Percentiles rank a stretch among this genome's conserved stretches.
These are phyloP conservation scores for Callospermophilus lateralis DNA, from an alignment of 2,113 vertebrate genomes.

Conservation along the genomic window DNA sequence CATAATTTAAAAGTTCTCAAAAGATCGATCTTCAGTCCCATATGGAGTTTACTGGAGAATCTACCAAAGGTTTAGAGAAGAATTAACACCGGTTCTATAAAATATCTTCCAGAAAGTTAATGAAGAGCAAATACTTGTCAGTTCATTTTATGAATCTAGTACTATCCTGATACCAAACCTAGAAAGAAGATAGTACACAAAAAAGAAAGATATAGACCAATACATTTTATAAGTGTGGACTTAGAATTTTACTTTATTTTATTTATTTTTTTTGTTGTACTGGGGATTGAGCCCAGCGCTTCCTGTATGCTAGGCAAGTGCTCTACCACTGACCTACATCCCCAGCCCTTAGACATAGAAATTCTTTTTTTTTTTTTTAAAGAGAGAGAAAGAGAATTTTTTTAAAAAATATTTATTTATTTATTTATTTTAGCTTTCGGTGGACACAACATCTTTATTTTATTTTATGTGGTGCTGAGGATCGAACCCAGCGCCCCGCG, in stretches of 20 bases:
- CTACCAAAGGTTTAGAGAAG: background rate
- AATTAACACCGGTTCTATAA: background rate
- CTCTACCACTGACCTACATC: background rate
- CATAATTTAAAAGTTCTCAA: background rate
- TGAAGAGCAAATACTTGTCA: background rate
- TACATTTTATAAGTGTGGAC: background rate
- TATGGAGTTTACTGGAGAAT: background rate
- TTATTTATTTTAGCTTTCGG: too few relatives aligned
- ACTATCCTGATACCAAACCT: background rate
- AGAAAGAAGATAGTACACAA: background rate
- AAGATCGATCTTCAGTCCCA: background rate
- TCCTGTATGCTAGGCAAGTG: too few relatives aligned
- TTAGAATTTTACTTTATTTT: too few relatives aligned
- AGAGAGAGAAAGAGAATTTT: too few relatives aligned
- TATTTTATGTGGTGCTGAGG: too few relatives aligned
- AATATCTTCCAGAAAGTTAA: constrained; percentile 27
- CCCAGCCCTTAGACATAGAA: background rate
- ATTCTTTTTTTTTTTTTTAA: background rate
- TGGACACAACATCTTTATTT: too few relatives aligned
- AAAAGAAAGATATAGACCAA: background rate
- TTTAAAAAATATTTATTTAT: too few relatives aligned
- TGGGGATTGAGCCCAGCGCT: background rate
- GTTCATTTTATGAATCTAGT: background rate
- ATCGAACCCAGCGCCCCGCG: too few relatives aligned
- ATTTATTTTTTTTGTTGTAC: too few relatives aligned